Base-by-base conservation (phyloP, 2,888 invertebrate species). In the Linnaemya vulpina region DNA sequence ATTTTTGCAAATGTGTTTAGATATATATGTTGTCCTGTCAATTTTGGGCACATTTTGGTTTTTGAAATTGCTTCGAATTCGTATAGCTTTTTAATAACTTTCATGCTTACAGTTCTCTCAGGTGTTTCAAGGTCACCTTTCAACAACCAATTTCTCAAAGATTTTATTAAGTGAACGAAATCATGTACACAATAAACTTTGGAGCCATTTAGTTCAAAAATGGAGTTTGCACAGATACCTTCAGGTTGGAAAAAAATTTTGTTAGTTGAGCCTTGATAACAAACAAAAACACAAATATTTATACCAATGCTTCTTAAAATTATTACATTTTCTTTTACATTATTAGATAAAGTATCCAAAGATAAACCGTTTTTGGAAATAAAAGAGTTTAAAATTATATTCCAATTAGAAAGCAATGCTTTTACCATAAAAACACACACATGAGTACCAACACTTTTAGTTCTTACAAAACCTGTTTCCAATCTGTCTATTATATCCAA, bases 211-310 rank as follows among this genome's bases (percentile, higher is more conserved):
- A 11, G 9, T 60, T 38, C 17, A 60, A 60, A 38, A 60, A 38
- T 1, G 38, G 60, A 3, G 9, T 60, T 60, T 58, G 30, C 15
- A 58, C 30, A 30, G 58, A 58, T 58, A 30, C 30, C 15, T 58
- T 58, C 13, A 60, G 60, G 30, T 60, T 60, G 35, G 60, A 60
- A 60, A 35, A 35, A 38, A 20, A 63, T 63, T 63, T 63, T 63
- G n/a, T 58, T 58, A n/a, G 30, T 58, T 5, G 58, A 30, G n/a
- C n/a, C 58, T 58, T 30, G 30, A 58, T 35, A 30, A 35, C 30
- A 58, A 8, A 58, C n/a, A 58, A 58, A n/a, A 30, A 9, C 30
- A 30, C 55, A 9, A 25, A 55, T 25, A 13, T 30, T 30, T 58
- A 58, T 15, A 30, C 58, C 30, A 7, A 58, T 30, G 30, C 58